Percentiles rank a stretch among this genome's conserved stretches.
These are phyloP conservation scores for Agriopis marginaria DNA, from an alignment of 2,888 invertebrate genomes.

Conservation along the genomic window DNA sequence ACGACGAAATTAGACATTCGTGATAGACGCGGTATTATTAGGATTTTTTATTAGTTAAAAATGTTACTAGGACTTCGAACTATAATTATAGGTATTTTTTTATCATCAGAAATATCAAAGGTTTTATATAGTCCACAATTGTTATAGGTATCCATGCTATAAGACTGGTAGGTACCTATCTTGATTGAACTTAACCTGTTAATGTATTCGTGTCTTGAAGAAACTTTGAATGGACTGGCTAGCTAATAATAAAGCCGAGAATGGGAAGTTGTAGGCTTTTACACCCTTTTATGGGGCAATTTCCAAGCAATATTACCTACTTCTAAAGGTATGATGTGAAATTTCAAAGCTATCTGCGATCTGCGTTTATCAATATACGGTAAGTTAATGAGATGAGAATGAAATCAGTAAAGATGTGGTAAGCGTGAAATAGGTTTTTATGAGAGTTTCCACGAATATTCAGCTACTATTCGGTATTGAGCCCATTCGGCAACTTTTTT, in stretches of 20 bases:
- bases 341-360: constrained; percentile 46
- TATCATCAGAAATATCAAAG: too few species aligned
- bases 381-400: not conserved
- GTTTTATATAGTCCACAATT: too few species aligned
- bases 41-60: too few species aligned
- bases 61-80: too few species aligned
- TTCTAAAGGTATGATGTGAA: constrained; percentile 38
- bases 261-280: constrained; percentile 27
- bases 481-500: too few species aligned
- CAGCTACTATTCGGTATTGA: too few species aligned
- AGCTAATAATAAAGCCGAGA: constrained; percentile 30
- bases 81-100: too few species aligned
- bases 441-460: too few species aligned
- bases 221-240: constrained; percentile 27
- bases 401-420: not conserved
- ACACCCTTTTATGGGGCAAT: constrained; percentile 36
- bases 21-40: too few species aligned
- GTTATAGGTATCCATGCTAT: too few species aligned
- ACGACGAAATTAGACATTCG: too few species aligned
- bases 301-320: constrained; percentile 28
- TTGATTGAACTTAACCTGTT: constrained; percentile 13
- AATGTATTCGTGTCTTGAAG: constrained; percentile 27
- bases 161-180: not conserved
- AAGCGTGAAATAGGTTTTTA: not conserved
- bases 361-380: constrained; percentile 25